Evolutionary conservation across 2,797 vertebrate genomes (phyloP), one percentile per base, ranked within the genome.

Genomic region (Phrynocephalus vlangalii): DNA sequence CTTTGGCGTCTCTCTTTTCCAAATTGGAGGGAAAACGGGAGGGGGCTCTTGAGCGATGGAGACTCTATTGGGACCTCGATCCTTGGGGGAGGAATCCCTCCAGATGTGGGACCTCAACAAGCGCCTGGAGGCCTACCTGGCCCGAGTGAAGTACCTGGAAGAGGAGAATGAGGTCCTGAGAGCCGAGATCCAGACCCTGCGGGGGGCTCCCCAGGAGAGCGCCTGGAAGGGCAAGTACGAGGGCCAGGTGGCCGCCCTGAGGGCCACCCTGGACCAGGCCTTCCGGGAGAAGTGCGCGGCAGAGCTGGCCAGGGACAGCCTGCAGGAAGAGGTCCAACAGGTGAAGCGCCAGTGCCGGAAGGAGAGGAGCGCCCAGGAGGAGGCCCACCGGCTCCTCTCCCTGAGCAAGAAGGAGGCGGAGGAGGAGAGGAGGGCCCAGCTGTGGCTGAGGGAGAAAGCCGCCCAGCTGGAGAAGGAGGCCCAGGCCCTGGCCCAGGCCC

Each of bases 61-160:
- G 89, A 91, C 92, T 85, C 93, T 95, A 5, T 0, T n/a, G 0
- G 83, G 48, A 84, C 0, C 89, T 0, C 87, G 93, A 72, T 73
- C 92, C 66, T 73, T 96, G 87, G 97, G 96, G 1, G 97, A 98
- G 76, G 98, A 99, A 84, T 98, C 97, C 52, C 95, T 97, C 56
- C 98, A 98, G 95, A 98, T 99, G 98, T 97, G 98, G 96, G 97
- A 97, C 92, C 98, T 99, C 91, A 99, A 99, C 96, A 96, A 94
- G 76, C 96, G 98, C 24, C 96, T 99, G 89, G 98, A 98, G 90
- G 96, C 97, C 3, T 99, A 99, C 91, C 95, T 99, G 94, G 96
- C 96, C 89, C 96, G 97, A 3, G 98, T 99, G 85, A 98, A 98
- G 95, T 94, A 96, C 83, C 95, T 99, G 77, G 98, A 99, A 91